Base-by-base conservation (phyloP, 2,888 invertebrate genomes). In the Dasypogon diadema region DNA sequence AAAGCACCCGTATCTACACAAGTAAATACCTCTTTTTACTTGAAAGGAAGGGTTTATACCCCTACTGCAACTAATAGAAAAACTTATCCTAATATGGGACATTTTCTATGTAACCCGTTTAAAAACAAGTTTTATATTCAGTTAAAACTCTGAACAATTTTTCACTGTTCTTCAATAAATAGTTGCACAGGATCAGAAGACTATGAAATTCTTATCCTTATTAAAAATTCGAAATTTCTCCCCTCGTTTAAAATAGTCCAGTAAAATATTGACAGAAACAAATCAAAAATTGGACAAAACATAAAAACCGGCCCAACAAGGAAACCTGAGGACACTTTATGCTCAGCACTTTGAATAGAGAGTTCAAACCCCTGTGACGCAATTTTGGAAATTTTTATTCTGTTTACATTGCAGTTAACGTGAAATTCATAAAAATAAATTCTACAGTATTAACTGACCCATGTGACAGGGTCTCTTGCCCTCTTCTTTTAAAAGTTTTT, bases 401-500 rank as follows among this genome's bases (percentile, higher is more conserved):
- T 65, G 16, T 65, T 65, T 65, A 48, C 65, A 65, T 65, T 65
- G 26, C 14, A 65, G 65, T 65, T 65, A 65, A 46, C 65, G 65
- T 65, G 46, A 16, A 51, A 46, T 46, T 65, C n/a, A 8, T 6
- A 2, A 22, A 46, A 37, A 48, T 22, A 65, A 46, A 2, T 24
- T 14, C 48, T 46, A 18, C 14, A 21, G 65, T 65, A 16, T 24
- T 24, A 5, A 42, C 24, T 65, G 65, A 65, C 48, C 65, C 42
- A 30, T 42, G 42, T 63, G 42, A 42, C 42, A 12, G 12, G 18
- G 42, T 21, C n/a, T 16, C 8, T 12, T 34, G 65, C 48, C 46
- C 34, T 14, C 16, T 42, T 6, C 24, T 37, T 14, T 48, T 16
- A 14, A 24, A 16, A 21, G 18, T 22, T 46, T 48, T 65, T 46